These are phyloP conservation scores for Thalpophila matura DNA, from an alignment of 2,888 invertebrate species.

Conservation along the genomic window DNA sequence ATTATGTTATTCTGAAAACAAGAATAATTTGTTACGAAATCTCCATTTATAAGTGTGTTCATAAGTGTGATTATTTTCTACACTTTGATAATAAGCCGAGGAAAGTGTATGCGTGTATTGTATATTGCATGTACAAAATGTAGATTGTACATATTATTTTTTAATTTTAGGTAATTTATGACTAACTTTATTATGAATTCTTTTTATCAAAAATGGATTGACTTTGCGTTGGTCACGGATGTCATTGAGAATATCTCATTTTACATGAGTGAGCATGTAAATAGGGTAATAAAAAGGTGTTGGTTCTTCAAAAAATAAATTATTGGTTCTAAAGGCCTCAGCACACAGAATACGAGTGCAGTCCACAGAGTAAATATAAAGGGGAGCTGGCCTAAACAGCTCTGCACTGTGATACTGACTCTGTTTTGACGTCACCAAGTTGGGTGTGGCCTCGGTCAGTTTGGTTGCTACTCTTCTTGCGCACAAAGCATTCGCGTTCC, in stretches of 20 bases:
- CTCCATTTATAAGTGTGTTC: conserved; percentile 79
- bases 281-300: conserved; percentile 36
- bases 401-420: no score
- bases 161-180: conserved; percentile 72
- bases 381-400: no score
- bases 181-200: conserved; percentile 60
- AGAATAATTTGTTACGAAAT: conserved; percentile 72
- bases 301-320: background rate
- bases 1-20: conserved; percentile 60
- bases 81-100: conserved; percentile 61
- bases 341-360: no score
- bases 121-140: conserved; percentile 79
- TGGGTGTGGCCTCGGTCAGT: no score
- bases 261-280: conserved; percentile 33
- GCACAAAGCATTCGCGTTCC: no score
- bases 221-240: conserved; percentile 41
- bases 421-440: no score
- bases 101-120: conserved; percentile 64
- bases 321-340: no score
- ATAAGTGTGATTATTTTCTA: conserved; percentile 67
- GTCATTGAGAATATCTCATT: conserved; percentile 32
- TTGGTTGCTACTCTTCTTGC: no score
- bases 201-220: conserved; percentile 48
- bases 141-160: conserved; percentile 77
- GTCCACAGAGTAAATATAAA: no score